Evolutionary conservation across 1,140 invertebrate genomes (phyloP).

Genomic region (Drosophila rufa): DNA sequence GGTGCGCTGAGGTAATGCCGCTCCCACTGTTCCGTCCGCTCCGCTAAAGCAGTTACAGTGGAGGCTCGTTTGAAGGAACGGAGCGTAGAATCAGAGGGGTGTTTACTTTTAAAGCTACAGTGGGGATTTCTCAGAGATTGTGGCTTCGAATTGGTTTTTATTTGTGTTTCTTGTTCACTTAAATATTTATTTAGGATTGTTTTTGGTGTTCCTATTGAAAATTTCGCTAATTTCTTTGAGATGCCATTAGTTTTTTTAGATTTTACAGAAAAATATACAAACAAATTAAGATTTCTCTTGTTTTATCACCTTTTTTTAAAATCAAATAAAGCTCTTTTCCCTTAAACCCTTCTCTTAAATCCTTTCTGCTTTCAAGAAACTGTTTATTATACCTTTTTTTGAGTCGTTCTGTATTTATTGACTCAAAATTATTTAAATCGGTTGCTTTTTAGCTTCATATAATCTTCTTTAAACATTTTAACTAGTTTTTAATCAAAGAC

Average conservation of each 20-base stretch:
- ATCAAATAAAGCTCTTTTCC: no score
- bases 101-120: background rate
- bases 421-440: no score
- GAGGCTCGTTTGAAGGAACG: background rate
- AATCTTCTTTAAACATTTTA: no score
- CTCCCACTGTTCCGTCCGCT: constrained; percentile 40
- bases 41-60: constrained; percentile 7
- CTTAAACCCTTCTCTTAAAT: no score
- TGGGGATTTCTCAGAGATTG: background rate
- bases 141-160: background rate
- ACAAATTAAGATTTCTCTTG: no score
- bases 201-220: background rate
- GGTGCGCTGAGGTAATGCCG: constrained; percentile 77
- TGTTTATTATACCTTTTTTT: no score
- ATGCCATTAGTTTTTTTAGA: background rate
- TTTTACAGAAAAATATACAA: no score
- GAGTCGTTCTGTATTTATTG: no score
- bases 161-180: background rate
- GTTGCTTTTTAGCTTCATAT: no score
- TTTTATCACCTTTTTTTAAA: no score
- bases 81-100: background rate
- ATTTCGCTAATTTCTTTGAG: background rate
- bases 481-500: no score
- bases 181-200: background rate
- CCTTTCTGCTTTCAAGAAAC: no score